Conservation (phyloP, 2,888 invertebrate species). For the Malthinus seriepunctatus region DNA sequence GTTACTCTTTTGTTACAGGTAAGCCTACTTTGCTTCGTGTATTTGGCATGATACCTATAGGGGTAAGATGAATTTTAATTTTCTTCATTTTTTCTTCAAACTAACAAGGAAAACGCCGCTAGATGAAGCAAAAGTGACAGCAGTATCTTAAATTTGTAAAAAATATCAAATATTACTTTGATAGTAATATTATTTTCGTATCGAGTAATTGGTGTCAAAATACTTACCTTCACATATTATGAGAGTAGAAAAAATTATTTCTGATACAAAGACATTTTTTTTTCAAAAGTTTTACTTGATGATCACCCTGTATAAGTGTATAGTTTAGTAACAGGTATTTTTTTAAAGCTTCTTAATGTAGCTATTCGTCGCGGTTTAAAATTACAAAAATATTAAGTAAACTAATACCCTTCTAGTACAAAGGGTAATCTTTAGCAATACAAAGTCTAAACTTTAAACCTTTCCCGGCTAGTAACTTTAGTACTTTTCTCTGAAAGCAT, state of each 20-base stretch:
- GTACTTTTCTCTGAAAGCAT: constrained; percentile 36
- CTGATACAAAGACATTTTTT: no score
- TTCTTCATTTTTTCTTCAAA: not conserved
- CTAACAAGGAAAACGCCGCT: not conserved
- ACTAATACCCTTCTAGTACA: constrained; percentile 19
- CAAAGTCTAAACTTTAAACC: constrained; percentile 26
- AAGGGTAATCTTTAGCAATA: constrained; percentile 27
- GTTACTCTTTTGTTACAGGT: constrained; percentile 3
- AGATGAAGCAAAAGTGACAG: no score
- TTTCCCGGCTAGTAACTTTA: constrained; percentile 23
- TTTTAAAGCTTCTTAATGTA: not conserved
- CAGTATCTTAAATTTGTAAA: no score
- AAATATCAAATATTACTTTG: no score
- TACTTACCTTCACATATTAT: no score
- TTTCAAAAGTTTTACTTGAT: no score
- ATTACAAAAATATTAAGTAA: constrained; percentile 17
- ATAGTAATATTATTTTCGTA: no score
- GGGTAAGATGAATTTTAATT: not conserved
- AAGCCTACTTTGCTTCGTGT: not conserved
- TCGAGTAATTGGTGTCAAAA: no score
- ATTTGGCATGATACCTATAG: not conserved
- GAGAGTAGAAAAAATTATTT: no score
- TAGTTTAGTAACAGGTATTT: not conserved
- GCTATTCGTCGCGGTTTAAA: not conserved
- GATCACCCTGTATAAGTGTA: no score